These are phyloP conservation scores for Microctenopoma steveboyesi DNA, from an alignment of 2,797 vertebrate genomes.

Conservation along the genomic window DNA sequence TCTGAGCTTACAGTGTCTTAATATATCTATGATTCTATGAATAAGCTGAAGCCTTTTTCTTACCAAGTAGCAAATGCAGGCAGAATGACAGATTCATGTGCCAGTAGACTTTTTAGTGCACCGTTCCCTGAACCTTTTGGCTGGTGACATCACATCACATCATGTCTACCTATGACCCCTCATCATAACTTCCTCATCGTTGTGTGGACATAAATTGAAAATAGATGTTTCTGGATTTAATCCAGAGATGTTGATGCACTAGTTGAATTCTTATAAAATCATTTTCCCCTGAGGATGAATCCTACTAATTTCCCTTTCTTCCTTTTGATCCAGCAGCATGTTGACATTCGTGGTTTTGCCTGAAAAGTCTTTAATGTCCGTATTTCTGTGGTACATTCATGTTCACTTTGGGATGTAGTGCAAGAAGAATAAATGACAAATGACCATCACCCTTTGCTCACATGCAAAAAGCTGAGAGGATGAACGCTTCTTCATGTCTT, in stretches of 20 bases:
- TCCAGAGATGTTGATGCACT: no score
- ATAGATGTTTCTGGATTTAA: no score
- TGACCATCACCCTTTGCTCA: no score
- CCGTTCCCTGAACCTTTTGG: not conserved
- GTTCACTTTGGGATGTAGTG: no score
- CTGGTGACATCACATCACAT: not conserved
- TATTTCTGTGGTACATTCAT: no score
- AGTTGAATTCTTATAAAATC: no score
- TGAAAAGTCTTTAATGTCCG: no score
- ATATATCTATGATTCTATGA: slow-evolving; percentile 34
- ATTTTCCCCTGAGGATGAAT: no score
- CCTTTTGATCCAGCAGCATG: no score
- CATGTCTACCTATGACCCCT: not conserved
- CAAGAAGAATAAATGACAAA: no score
- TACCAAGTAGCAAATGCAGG: slow-evolving; percentile 3
- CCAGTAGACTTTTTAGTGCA: not conserved
- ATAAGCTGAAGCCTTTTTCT: slow-evolving; percentile 13
- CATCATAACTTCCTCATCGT: not conserved
- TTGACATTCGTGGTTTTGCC: no score
- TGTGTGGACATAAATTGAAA: not conserved
- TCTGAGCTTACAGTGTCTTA: slow-evolving; percentile 33
- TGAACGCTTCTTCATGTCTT: not conserved
- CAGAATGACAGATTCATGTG: slow-evolving; percentile 24
- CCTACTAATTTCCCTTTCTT: not conserved
- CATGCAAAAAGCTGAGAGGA: no score